Percentiles rank a stretch among this genome's conserved stretches.
These are phyloP conservation scores for Batillaria attramentaria DNA, from an alignment of 1,140 invertebrate genomes.

Conservation along the genomic window DNA sequence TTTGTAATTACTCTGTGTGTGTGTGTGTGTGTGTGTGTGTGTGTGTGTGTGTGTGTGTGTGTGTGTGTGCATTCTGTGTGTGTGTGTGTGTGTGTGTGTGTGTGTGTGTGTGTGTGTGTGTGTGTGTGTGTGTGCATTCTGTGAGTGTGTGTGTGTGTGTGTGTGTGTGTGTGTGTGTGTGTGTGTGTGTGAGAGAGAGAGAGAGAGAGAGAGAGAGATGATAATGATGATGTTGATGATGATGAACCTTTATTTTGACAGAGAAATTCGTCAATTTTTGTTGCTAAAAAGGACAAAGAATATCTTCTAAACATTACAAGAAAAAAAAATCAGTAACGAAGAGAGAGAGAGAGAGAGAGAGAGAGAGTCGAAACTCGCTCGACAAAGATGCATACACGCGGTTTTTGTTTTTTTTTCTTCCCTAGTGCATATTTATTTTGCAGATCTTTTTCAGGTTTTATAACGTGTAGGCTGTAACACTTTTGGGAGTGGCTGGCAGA, in stretches of 20 bases:
- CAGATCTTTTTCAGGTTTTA: too few species aligned
- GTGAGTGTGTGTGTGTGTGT: neutral
- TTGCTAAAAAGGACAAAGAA: too few species aligned
- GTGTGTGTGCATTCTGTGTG: neutral
- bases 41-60: neutral
- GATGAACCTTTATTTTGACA: too few species aligned
- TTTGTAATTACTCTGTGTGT: neutral
- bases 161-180: neutral
- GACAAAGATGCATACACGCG: too few species aligned
- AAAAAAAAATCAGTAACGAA: neutral
- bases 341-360: slow-evolving; percentile 22
- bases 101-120: neutral
- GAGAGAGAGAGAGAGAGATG: slow-evolving; percentile 8
- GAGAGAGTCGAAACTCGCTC: too few species aligned
- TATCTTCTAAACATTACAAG: too few species aligned
- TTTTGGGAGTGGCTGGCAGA: too few species aligned
- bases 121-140: neutral
- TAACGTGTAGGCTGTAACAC: too few species aligned
- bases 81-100: neutral
- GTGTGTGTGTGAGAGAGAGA: neutral
- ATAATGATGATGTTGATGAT: too few species aligned
- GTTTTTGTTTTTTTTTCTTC: too few species aligned
- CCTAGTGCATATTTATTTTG: too few species aligned
- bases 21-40: slow-evolving; percentile 1
- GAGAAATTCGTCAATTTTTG: too few species aligned